Percentiles rank a stretch among this genome's conserved stretches.
Evolutionary conservation across 2,888 invertebrate species (phyloP).

Genomic region (Latheticus oryzae): DNA sequence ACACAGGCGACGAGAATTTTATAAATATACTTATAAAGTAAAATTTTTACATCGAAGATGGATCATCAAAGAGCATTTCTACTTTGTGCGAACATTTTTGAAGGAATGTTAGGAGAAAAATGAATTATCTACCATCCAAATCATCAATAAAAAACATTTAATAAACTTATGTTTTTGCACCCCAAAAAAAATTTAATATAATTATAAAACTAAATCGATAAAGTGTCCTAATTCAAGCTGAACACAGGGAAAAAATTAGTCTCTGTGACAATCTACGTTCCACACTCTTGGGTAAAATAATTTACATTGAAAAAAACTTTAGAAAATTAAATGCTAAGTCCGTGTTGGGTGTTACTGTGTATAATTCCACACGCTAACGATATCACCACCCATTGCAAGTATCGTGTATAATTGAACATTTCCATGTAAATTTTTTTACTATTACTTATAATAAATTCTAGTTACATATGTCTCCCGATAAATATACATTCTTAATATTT

Average conservation of each 20-base stretch:
- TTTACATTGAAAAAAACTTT: constrained; percentile 26
- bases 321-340: constrained; percentile 30
- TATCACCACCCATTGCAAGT: constrained; percentile 34
- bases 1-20: constrained; percentile 35
- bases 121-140: constrained; percentile 33
- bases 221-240: constrained; percentile 13
- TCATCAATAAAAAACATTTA: constrained; percentile 37
- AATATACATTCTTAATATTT: too few relatives aligned
- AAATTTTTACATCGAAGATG: constrained; percentile 33
- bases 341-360: constrained; percentile 25
- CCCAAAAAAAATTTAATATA: constrained; percentile 19
- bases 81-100: constrained; percentile 20
- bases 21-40: constrained; percentile 37
- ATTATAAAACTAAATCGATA: constrained; percentile 18
- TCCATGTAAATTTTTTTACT: constrained; percentile 43
- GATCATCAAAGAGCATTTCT: constrained; percentile 29
- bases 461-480: too few relatives aligned
- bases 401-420: constrained; percentile 42
- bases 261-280: constrained; percentile 24
- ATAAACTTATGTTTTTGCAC: constrained; percentile 27
- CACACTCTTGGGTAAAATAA: constrained; percentile 24
- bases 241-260: constrained; percentile 23
- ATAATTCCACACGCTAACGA: constrained; percentile 38
- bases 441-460: too few relatives aligned
- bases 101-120: constrained; percentile 17